phyloP scores from a whole-genome alignment of 2,113 vertebrate genomes.

The Zosterops japonicus region DNA sequence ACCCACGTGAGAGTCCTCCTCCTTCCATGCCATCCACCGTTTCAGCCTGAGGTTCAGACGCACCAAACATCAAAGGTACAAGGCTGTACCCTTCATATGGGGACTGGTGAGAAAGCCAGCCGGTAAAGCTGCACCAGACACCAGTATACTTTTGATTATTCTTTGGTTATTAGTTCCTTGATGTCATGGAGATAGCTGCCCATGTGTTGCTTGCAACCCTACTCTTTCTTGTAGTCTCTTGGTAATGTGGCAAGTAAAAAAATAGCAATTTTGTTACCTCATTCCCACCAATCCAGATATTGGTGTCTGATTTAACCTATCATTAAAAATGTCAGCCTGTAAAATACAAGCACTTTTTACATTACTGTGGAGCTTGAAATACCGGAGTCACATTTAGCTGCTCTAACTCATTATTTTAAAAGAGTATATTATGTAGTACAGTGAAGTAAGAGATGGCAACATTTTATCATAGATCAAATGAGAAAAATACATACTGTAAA shows the following conservation, averaged over 20 bases:
- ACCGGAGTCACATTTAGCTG: background rate
- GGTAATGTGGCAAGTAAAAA: background rate
- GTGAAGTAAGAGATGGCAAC: background rate
- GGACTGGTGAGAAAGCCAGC: too few species aligned
- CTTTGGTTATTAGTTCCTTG: background rate
- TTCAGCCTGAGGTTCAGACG: too few species aligned
- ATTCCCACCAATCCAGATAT: background rate
- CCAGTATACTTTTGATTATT: background rate
- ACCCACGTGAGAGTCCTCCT: too few species aligned
- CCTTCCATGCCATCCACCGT: too few species aligned
- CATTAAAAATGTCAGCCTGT: background rate
- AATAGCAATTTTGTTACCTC: background rate
- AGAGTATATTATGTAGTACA: background rate
- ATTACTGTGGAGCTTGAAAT: background rate
- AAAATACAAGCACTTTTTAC: background rate
- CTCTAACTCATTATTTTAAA: background rate
- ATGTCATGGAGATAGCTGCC: background rate
- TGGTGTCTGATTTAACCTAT: background rate
- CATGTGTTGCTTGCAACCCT: background rate
- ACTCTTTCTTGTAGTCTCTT: background rate
- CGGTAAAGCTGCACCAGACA: too few species aligned
- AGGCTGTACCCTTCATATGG: too few species aligned
- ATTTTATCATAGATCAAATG: background rate
- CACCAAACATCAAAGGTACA: too few species aligned
- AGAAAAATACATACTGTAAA: background rate